Percentiles rank a stretch among this genome's conserved stretches.
Evolutionary conservation across 2,888 invertebrate species (phyloP).

Genomic region (Erebia palarica): DNA sequence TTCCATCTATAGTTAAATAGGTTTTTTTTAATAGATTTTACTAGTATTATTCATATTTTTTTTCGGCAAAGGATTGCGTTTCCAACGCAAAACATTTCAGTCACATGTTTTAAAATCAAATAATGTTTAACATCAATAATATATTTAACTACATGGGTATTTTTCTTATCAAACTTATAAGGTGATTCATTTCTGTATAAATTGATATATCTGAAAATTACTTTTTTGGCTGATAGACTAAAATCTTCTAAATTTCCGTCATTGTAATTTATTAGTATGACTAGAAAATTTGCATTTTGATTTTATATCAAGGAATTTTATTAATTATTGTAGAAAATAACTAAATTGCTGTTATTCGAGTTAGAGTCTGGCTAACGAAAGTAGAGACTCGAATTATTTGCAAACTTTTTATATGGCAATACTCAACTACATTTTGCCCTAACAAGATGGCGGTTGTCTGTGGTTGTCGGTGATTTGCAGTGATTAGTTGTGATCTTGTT

Average conservation of each 20-base stretch:
- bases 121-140: not conserved
- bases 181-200: not conserved
- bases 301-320: not conserved
- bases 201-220: not conserved
- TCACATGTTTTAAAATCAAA: slow-evolving; percentile 51
- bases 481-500: too few species aligned
- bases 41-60: slow-evolving; percentile 40
- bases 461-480: too few species aligned
- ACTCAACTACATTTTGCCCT: too few species aligned
- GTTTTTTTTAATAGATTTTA: slow-evolving; percentile 31
- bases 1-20: slow-evolving; percentile 46
- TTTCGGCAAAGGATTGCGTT: slow-evolving; percentile 64
- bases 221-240: not conserved
- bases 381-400: too few species aligned
- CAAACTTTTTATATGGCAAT: too few species aligned
- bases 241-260: not conserved
- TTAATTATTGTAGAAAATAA: not conserved
- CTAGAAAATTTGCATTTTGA: slow-evolving; percentile 1
- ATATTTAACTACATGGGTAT: not conserved
- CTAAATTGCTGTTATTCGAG: not conserved
- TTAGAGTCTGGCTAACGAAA: too few species aligned
- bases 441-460: too few species aligned
- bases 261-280: slow-evolving; percentile 1
- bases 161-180: not conserved
- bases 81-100: slow-evolving; percentile 67